A percentile compares a stretch with the other conserved stretches of the same genome.
Conservation (phyloP, 1,140 invertebrate species). For the Eriosoma lanigerum region DNA sequence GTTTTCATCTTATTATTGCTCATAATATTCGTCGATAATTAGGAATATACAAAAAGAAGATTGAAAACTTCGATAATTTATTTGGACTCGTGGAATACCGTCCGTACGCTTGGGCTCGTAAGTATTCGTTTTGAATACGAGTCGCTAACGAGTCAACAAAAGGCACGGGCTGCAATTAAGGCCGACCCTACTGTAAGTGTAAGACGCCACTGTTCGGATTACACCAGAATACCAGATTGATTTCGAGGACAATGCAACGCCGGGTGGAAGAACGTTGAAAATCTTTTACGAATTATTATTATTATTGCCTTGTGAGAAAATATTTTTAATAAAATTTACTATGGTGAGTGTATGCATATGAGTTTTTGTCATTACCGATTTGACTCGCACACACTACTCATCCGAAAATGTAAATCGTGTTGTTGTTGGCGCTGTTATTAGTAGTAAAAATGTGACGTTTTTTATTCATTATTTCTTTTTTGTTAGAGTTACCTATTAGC, state of each 20-base stretch:
- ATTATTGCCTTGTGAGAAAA: constrained; percentile 42
- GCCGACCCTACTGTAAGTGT: not conserved
- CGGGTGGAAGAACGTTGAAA: constrained; percentile 12
- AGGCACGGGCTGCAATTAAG: constrained; percentile 40
- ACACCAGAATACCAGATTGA: constrained; percentile 43
- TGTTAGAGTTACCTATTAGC: constrained; percentile 48
- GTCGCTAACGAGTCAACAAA: constrained; percentile 46
- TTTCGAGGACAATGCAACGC: constrained; percentile 43
- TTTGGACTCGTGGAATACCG: not conserved
- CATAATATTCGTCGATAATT: constrained; percentile 10
- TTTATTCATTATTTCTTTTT: constrained; percentile 42
- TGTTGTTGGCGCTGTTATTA: constrained; percentile 47
- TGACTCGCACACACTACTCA: constrained; percentile 48
- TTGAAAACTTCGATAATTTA: not conserved
- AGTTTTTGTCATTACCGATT: constrained; percentile 51
- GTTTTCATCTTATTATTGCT: constrained; percentile 2
- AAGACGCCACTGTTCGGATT: constrained; percentile 40
- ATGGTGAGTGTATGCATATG: constrained; percentile 44
- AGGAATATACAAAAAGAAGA: not conserved
- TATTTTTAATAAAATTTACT: constrained; percentile 49
- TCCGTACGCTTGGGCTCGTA: not conserved
- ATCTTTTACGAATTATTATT: constrained; percentile 36
- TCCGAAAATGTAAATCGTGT: constrained; percentile 49
- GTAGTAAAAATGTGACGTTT: constrained; percentile 48
- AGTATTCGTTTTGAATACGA: not conserved